Evolutionary conservation across 1,140 invertebrate species (phyloP).

Genomic region (Aphis gossypii): DNA sequence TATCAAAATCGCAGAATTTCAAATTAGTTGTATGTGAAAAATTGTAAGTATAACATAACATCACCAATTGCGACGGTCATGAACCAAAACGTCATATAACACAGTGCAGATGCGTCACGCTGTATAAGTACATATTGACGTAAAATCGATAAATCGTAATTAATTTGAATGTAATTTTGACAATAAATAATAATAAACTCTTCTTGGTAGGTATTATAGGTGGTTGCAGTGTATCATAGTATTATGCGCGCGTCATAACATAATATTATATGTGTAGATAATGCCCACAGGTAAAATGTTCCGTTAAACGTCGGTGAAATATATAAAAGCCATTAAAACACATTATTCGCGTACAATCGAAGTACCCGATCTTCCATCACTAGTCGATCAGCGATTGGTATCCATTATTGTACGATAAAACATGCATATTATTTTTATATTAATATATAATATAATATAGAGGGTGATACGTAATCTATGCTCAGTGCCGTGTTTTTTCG

Average conservation of each 20-base stretch:
- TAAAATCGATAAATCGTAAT: conserved; percentile 7
- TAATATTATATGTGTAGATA: not conserved
- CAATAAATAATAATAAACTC: not conserved
- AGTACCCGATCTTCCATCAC: not conserved
- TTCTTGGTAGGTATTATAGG: not conserved
- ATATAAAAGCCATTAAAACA: conserved; percentile 15
- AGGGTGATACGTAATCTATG: too few species aligned
- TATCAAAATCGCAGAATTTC: not conserved
- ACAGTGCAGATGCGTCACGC: not conserved
- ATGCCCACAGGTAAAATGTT: not conserved
- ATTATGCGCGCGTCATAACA: not conserved
- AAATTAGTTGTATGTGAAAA: not conserved
- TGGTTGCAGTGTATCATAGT: not conserved
- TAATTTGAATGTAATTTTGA: conserved; percentile 1
- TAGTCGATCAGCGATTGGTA: not conserved
- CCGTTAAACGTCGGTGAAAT: not conserved
- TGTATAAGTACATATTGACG: not conserved
- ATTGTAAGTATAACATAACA: not conserved
- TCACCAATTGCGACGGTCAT: not conserved
- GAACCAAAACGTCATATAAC: not conserved
- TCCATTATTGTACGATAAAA: not conserved
- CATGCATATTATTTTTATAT: not conserved
- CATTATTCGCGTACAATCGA: not conserved
- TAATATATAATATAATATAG: too few species aligned
- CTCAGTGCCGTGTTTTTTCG: too few species aligned